Conservation (phyloP, 1,140 invertebrate species). For the Aphaenogaster floridana region DNA sequence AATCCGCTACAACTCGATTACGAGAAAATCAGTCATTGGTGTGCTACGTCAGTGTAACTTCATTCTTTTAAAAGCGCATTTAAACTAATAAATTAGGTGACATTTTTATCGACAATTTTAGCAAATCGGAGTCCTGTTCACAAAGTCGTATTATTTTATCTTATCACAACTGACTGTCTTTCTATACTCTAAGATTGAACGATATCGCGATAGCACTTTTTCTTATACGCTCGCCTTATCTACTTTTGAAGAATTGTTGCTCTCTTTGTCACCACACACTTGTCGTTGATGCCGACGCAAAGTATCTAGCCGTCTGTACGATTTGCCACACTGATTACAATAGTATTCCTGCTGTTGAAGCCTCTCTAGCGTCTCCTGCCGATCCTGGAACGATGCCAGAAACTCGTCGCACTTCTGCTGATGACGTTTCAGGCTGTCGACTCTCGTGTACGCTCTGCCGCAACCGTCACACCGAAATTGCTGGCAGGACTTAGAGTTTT, state of each 20-base stretch:
- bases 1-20: conserved; percentile 1
- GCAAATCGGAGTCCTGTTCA: neutral
- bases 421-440: conserved; percentile 83
- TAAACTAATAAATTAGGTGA: conserved; percentile 1
- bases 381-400: conserved; percentile 67
- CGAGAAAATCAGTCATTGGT: conserved; percentile 5
- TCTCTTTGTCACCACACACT: conserved; percentile 78
- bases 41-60: neutral
- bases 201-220: neutral
- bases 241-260: conserved; percentile 27
- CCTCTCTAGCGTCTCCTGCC: conserved; percentile 60
- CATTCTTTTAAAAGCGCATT: conserved; percentile 1
- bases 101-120: neutral
- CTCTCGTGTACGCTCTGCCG: conserved; percentile 82
- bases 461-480: conserved; percentile 80
- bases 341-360: conserved; percentile 75
- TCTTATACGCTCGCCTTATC: conserved; percentile 50
- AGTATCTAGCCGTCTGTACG: conserved; percentile 85
- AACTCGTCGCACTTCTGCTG: conserved; percentile 80
- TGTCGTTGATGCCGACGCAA: conserved; percentile 81
- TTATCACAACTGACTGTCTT: neutral
- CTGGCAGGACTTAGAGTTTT: conserved; percentile 58
- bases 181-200: neutral
- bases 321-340: conserved; percentile 86
- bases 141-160: conserved; percentile 21